Base-by-base conservation (phyloP, 2,888 invertebrate genomes). In the Gymnoscelis rufifasciata region DNA sequence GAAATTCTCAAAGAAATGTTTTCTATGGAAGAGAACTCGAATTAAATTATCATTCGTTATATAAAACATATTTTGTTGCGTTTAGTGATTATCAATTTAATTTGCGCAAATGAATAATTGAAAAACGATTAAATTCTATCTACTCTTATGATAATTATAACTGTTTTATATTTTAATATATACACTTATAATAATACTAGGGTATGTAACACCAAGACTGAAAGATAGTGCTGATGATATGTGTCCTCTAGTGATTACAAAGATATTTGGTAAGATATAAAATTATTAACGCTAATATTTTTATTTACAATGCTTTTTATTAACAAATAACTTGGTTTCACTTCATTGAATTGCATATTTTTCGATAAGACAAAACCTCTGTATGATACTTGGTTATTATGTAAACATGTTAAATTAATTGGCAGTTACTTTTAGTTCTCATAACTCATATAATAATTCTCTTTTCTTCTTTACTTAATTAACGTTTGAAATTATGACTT, bases 151-250 rank as follows among this genome's bases (percentile, higher is more conserved):
- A 44, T 49, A 51, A 41, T 54, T 47, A 5, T 51, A 58, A 57
- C 59, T 57, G 38, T 57, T 60, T 54, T 43, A 59, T 60, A 49
- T 52, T n/a, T n/a, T n/a, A n/a, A n/a, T 71, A 71, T 74, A 64
- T 73, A 77, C 74, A 80, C 59, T 70, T 71, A 68, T 62, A 19
- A 7, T 23, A 19, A 35, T 11, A 19, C 69, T 43, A 53, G 24
- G 74, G 73, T 73, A 70, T 71, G 62, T 78, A 78, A 86, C 83
- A 86, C 68, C 82, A 73, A 87, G 78, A 84, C 77, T 83, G 78
- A 82, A 73, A 80, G 71, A 74, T 70, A 73, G 87, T 87, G 86
- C 84, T 52, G 69, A 82, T 86, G 87, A 88, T 88, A 88, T 88
- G 86, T 83, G 74, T 78, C 65, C 59, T 78, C 82, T 81, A 81